phyloP scores from a whole-genome alignment of 2,888 invertebrate genomes.

The Blastobasis adustella region DNA sequence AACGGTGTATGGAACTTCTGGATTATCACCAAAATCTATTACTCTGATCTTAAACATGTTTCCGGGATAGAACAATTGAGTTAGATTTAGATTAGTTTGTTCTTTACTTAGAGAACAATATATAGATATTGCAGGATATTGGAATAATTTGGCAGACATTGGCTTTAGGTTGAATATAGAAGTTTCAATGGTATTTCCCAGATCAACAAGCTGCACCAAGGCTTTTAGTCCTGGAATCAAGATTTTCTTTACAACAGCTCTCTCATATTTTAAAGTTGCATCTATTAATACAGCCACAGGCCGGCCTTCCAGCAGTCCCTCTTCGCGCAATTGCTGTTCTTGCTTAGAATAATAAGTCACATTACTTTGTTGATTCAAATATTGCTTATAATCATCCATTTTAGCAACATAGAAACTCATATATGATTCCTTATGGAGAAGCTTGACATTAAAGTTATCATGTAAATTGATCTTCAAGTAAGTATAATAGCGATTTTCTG shows the following conservation, averaged over 20 bases:
- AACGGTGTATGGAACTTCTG: too few species aligned
- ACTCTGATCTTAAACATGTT: too few species aligned
- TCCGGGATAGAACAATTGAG: too few species aligned
- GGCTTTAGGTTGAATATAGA: neutral
- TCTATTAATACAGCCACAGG: neutral
- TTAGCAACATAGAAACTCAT: neutral
- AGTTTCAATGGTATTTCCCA: neutral
- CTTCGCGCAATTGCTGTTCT: neutral
- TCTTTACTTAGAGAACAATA: neutral
- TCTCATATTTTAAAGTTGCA: slow-evolving; percentile 1
- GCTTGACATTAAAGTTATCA: neutral
- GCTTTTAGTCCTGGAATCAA: neutral
- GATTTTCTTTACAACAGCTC: neutral
- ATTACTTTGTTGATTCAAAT: too few species aligned
- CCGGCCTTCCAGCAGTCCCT: neutral
- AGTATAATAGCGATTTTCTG: neutral
- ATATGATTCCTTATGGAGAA: neutral
- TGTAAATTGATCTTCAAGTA: neutral
- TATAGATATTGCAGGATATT: slow-evolving; percentile 1
- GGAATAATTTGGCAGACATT: neutral
- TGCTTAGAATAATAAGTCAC: neutral
- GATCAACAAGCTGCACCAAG: neutral
- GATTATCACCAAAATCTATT: too few species aligned
- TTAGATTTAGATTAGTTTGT: too few species aligned
- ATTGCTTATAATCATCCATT: too few species aligned